These are phyloP conservation scores for Rousettus leschenaultii DNA, from an alignment of 2,113 vertebrate genomes.

Conservation along the genomic window DNA sequence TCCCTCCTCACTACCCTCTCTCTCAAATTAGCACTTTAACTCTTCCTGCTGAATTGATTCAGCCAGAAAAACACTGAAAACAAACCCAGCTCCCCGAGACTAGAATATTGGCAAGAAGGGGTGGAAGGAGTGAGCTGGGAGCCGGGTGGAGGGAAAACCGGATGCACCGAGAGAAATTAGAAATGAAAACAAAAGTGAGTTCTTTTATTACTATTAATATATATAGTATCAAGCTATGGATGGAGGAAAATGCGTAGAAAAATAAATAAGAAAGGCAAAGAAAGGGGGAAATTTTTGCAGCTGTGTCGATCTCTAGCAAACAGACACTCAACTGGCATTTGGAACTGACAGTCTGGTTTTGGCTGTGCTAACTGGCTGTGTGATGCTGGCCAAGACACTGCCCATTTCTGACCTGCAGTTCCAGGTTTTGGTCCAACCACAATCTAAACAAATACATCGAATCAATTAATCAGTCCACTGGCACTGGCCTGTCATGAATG, in stretches of 20 bases:
- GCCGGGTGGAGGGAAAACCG: not conserved
- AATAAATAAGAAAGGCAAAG: constrained; percentile 8
- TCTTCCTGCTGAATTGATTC: not conserved
- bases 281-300: not conserved
- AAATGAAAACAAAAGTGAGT: constrained; percentile 1
- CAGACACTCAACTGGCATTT: not conserved
- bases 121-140: not conserved
- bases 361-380: not conserved
- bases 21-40: not conserved
- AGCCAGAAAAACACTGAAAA: not conserved
- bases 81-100: not conserved
- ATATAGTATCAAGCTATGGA: not conserved
- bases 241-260: not conserved
- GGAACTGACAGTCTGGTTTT: not conserved
- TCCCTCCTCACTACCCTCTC: not conserved
- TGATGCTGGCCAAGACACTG: not conserved
- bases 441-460: not conserved
- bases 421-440: not conserved
- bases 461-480: not conserved
- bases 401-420: not conserved
- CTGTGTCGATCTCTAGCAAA: not conserved
- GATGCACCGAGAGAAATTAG: not conserved
- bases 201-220: not conserved
- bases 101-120: not conserved
- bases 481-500: not conserved